These are phyloP conservation scores for Pyrgilauda ruficollis DNA, from an alignment of 2,113 vertebrate species.

Conservation along the genomic window DNA sequence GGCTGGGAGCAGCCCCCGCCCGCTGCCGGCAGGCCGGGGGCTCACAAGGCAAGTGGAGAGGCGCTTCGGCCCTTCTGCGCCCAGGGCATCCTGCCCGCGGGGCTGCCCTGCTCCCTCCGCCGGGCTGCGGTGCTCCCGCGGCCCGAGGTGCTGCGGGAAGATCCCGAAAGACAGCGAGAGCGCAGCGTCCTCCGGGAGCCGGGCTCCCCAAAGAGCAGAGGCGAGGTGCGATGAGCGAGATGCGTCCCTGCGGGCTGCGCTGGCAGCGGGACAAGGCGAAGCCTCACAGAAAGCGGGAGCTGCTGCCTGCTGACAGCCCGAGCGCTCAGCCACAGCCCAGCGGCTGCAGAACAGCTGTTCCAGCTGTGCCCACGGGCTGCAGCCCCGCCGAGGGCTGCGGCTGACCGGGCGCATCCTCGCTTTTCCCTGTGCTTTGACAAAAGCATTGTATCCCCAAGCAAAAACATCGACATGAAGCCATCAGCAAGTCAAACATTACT, in stretches of 20 bases:
- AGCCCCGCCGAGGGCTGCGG: neutral
- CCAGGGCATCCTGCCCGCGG: neutral
- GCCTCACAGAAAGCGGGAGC: neutral
- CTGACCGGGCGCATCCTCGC: neutral
- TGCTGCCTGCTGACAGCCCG: neutral
- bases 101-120: neutral
- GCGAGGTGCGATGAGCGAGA: neutral
- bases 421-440: neutral
- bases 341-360: neutral
- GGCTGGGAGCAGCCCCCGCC: neutral
- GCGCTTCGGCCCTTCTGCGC: neutral
- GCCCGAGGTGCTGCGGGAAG: neutral
- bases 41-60: constrained; percentile 18
- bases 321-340: neutral
- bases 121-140: neutral
- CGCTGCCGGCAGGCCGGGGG: neutral
- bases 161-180: neutral
- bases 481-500: neutral
- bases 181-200: neutral
- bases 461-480: neutral
- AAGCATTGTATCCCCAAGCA: neutral
- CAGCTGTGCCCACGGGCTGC: neutral
- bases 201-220: neutral
- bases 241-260: neutral
- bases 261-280: neutral